Base-by-base conservation (phyloP, 2,888 invertebrate species). In the Eudasyphora cyanicolor region DNA sequence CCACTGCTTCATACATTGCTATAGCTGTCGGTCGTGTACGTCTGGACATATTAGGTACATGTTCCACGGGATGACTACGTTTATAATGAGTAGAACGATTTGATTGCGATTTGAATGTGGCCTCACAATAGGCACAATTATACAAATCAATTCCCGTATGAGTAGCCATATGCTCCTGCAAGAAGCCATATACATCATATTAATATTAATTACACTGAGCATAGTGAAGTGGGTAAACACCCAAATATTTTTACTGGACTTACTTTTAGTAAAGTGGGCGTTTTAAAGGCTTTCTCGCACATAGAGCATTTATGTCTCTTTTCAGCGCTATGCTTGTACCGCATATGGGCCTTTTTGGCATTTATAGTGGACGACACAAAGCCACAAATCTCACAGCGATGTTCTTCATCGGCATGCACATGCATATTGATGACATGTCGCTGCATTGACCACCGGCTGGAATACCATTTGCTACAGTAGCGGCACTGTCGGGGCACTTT, bases 101-200 rank as follows among this genome's bases (percentile, higher is more conserved):
- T 0, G 89, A 90, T 79, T 89, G 89, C 17, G 90, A 90, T 77
- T 89, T 89, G 73, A 90, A 91, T 29, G 90, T 90, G 81, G 87
- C 89, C 12, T 89, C 87, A 49, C 91, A 91, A 82, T 89, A 89
- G 19, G 87, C 86, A 76, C 91, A 91, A 14, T 89, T 89, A 79
- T 91, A 91, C 29, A 91, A 79, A 14, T 89, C 89, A 80, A 89
- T 89, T 6, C 88, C 87, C 0, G 91, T 91, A 21, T 91, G 91
- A 1, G 89, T 90, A 38, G 91, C 89, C 89, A 91, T 88, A 75
- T 91, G 91, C 71, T 91, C 91, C 90, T 91, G 32, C 0, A 62
- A 69, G 38, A 73, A 14, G 0, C 14, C 14, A 38, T 6, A n/a
- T 10, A 24, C 5, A 57, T 32, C 19, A 21, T n/a, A n/a, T n/a